Evolutionary conservation across 2,888 invertebrate species (phyloP), one percentile per base, ranked within the genome.

Genomic region (Euspilapteryx auroguttella): DNA sequence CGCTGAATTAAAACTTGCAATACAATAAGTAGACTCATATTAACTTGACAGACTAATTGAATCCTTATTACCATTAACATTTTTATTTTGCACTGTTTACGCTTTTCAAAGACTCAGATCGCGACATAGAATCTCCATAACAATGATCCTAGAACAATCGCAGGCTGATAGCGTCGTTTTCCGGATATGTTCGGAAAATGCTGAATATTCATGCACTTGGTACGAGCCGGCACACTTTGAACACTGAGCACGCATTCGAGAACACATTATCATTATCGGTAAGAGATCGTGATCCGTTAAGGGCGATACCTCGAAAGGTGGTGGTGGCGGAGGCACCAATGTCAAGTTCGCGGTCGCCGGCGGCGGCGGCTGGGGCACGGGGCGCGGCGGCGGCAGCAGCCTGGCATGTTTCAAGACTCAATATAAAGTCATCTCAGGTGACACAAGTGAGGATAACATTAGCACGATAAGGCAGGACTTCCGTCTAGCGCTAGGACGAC

Each of bases 91-190:
- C 49, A 42, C 44, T 47, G 38, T 49, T 47, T 47, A 52, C 40
- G 44, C 41, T 40, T 42, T 41, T 39, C 44, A 47, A 44, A 44
- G 41, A 40, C 45, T 45, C 41, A 41, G 45, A 46, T 49, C 49
- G 45, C 44, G 22, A 9, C 27, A 9, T 12, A 11, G 39, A 45
- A 69, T 66, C 56, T 63, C 46, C 68, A 63, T 64, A 58, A 71
- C 63, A 71, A 71, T 65, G 51, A 53, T 55, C 47, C 39, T 44
- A 51, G 46, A 59, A 66, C 61, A 62, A 63, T 63, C 55, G 56
- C 49, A n/a, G 52, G 44, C 45, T 56, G 58, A 56, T 58, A 55
- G 54, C 46, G 44, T 46, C 30, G 46, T 55, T 56, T 57, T 57
- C 55, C 58, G 55, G 43, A 51, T 55, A 53, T 20, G 10, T 21